These are phyloP conservation scores for Streblospio benedicti DNA, from an alignment of 1,140 invertebrate species.

Conservation along the genomic window DNA sequence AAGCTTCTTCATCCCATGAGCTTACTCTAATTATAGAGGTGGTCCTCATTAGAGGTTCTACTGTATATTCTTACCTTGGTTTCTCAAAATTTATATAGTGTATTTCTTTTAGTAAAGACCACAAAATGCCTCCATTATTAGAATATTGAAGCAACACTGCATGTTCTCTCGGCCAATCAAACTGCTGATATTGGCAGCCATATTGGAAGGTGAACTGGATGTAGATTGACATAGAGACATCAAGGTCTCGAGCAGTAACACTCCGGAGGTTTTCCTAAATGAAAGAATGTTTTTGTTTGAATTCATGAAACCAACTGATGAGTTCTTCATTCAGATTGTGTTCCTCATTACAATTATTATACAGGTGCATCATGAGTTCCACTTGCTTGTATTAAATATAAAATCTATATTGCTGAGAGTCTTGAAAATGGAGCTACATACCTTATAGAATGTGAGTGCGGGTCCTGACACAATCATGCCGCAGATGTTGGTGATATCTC, in stretches of 20 bases:
- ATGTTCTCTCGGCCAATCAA: constrained; percentile 36
- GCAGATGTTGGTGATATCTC: constrained; percentile 41
- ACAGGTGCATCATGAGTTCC: no score
- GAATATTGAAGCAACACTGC: constrained; percentile 49
- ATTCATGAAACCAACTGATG: no score
- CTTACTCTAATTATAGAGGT: no score
- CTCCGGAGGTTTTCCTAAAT: constrained; percentile 34
- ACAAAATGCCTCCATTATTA: constrained; percentile 48
- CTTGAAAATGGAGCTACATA: no score
- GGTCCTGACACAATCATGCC: constrained; percentile 41
- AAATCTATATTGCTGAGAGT: no score
- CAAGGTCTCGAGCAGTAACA: constrained; percentile 45
- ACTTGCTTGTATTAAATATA: no score
- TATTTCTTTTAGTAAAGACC: constrained; percentile 46
- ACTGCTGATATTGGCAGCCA: constrained; percentile 34
- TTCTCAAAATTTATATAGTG: constrained; percentile 37
- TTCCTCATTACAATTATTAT: no score
- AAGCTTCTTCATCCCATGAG: no score
- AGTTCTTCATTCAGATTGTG: no score
- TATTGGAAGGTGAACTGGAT: constrained; percentile 46
- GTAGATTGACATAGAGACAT: constrained; percentile 43
- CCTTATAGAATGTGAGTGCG: constrained; percentile 45
- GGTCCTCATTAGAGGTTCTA: no score
- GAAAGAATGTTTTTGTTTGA: no score
- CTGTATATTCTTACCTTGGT: constrained; percentile 34